A percentile compares a stretch with the other conserved stretches of the same genome.
These are phyloP conservation scores for Brenthis hecate DNA, from an alignment of 2,888 invertebrate genomes.

Conservation along the genomic window DNA sequence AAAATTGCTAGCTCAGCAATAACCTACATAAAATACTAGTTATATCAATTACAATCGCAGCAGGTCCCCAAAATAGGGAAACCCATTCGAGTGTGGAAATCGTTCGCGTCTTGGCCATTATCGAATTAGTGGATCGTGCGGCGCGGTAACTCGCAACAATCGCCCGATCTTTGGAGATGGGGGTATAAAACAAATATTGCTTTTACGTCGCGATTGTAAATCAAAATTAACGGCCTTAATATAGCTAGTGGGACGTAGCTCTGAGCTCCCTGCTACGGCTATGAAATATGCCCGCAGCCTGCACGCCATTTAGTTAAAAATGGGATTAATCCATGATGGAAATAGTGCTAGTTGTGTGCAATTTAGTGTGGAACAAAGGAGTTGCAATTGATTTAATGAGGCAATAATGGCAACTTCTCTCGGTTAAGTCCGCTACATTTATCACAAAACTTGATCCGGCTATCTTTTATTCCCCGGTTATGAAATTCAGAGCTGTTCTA, in stretches of 20 bases:
- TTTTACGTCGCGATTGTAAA: conserved; percentile 80
- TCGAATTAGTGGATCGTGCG: conserved; percentile 72
- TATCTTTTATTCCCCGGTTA: conserved; percentile 23
- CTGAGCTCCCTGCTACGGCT: conserved; percentile 72
- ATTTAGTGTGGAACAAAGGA: conserved; percentile 59
- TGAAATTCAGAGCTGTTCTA: conserved; percentile 16
- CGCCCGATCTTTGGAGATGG: conserved; percentile 68
- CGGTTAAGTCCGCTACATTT: conserved; percentile 33
- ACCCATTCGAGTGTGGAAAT: conserved; percentile 63
- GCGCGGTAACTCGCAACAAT: conserved; percentile 59
- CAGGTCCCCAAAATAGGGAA: conserved; percentile 48
- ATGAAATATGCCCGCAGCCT: conserved; percentile 75
- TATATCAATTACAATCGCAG: conserved; percentile 44
- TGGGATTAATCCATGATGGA: conserved; percentile 80
- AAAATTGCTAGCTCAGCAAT: conserved; percentile 9
- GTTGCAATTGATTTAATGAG: conserved; percentile 61
- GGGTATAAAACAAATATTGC: conserved; percentile 81
- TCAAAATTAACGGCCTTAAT: conserved; percentile 83
- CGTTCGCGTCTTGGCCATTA: conserved; percentile 65
- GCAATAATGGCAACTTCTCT: conserved; percentile 40
- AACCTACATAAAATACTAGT: conserved; percentile 41
- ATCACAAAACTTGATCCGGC: conserved; percentile 31
- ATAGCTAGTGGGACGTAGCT: conserved; percentile 73
- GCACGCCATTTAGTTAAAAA: conserved; percentile 80
- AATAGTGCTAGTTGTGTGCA: conserved; percentile 76